Evolutionary conservation across 2,888 invertebrate genomes (phyloP).

Genomic region (Uropetala carovei): DNA sequence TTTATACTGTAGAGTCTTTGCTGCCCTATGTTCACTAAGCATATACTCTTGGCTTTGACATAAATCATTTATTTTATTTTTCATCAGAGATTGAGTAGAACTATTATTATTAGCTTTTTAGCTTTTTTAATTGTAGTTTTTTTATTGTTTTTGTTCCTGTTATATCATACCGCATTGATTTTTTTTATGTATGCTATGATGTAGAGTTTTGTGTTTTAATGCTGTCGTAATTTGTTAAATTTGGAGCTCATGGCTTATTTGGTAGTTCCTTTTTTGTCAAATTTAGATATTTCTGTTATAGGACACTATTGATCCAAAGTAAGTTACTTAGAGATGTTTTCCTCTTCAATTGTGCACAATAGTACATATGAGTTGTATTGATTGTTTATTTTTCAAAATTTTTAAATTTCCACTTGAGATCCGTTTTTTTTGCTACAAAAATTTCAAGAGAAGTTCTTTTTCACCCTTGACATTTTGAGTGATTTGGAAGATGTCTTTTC

Average conservation of each 20-base stretch:
- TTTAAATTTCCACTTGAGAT: background rate
- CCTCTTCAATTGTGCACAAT: constrained; percentile 50
- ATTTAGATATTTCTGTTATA: constrained; percentile 55
- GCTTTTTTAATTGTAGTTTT: constrained; percentile 25
- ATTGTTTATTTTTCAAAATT: constrained; percentile 22
- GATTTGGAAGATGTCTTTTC: constrained; percentile 22
- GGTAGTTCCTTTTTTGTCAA: constrained; percentile 17
- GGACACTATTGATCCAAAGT: constrained; percentile 60
- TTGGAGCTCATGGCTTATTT: background rate
- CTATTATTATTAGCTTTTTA: background rate
- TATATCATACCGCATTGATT: background rate
- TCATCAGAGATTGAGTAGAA: constrained; percentile 26
- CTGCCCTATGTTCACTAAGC: constrained; percentile 41
- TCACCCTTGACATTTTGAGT: background rate
- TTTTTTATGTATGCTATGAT: constrained; percentile 37
- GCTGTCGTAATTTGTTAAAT: constrained; percentile 11
- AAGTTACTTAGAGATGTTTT: constrained; percentile 47
- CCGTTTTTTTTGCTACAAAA: background rate
- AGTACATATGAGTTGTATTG: constrained; percentile 40
- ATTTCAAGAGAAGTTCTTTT: background rate
- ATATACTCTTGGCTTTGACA: constrained; percentile 43
- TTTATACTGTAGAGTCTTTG: constrained; percentile 53
- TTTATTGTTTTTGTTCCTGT: constrained; percentile 22
- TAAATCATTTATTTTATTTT: constrained; percentile 10
- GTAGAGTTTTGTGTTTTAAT: constrained; percentile 35